phyloP scores from a whole-genome alignment of 2,113 vertebrate genomes.

The Ia io region DNA sequence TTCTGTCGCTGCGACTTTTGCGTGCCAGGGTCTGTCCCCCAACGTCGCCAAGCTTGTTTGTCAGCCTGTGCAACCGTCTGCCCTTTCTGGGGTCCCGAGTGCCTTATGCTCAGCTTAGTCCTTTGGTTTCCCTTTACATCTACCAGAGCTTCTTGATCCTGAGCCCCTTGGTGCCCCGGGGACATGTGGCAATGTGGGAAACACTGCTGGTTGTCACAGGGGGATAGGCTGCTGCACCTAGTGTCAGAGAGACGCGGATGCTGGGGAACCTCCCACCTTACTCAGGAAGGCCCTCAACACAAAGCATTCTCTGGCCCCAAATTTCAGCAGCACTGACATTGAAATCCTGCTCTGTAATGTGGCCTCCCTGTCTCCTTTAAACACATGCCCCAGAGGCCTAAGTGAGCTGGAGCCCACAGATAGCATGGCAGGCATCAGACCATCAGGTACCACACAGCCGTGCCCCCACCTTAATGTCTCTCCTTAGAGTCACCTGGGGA shows the following conservation, averaged over 20 bases:
- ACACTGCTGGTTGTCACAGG: background rate
- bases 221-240: fast-evolving
- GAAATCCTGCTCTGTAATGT: background rate
- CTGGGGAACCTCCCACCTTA: too few relatives aligned
- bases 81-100: too few relatives aligned
- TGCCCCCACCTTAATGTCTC: fast-evolving
- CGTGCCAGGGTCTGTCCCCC: too few relatives aligned
- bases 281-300: background rate
- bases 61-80: too few relatives aligned
- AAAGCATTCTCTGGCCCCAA: fast-evolving
- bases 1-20: too few relatives aligned
- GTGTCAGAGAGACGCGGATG: background rate
- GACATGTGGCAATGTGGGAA: background rate
- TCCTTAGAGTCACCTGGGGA: background rate
- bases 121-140: too few relatives aligned
- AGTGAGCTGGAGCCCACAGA: background rate
- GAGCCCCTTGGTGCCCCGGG: background rate
- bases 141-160: background rate
- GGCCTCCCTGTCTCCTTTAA: fast-evolving
- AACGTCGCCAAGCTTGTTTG: too few relatives aligned
- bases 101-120: too few relatives aligned
- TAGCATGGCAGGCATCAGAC: fast-evolving
- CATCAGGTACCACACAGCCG: fast-evolving
- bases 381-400: fast-evolving
- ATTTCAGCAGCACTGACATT: fast-evolving